Conservation (phyloP, 2,113 vertebrate genomes). For the Haemorhous mexicanus region DNA sequence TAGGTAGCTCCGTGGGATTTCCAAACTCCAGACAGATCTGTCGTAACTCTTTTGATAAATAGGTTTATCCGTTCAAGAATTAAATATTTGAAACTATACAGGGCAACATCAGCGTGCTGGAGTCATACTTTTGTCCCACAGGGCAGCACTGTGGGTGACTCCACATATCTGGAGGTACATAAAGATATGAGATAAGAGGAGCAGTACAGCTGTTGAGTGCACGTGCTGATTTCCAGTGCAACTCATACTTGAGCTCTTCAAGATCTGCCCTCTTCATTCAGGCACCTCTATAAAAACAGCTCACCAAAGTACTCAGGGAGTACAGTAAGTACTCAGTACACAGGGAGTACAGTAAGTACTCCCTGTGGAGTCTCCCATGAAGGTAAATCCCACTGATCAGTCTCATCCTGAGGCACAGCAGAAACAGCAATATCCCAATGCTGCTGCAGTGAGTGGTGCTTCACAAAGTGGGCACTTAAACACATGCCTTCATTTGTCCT, state of each 20-base stretch:
- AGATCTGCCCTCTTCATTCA: neutral
- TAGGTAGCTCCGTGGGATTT: neutral
- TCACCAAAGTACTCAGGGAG: no score
- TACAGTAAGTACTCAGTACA: neutral
- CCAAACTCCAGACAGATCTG: neutral
- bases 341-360: neutral
- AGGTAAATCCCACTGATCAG: neutral
- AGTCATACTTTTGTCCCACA: neutral
- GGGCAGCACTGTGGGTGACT: neutral
- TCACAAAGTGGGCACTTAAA: neutral
- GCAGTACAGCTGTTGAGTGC: neutral
- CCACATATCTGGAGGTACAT: neutral
- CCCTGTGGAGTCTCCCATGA: neutral
- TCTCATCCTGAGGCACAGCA: neutral
- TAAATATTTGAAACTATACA: neutral
- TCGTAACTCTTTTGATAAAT: neutral
- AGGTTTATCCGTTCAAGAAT: neutral
- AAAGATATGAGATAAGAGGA: neutral
- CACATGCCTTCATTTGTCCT: neutral
- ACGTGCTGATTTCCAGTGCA: neutral
- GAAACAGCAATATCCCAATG: fast-evolving
- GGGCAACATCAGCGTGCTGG: neutral
- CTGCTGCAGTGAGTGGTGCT: neutral
- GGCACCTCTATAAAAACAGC: neutral
- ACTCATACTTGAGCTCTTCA: neutral